Evolutionary conservation across 1,140 invertebrate species (phyloP), one percentile per base, ranked within the genome.

Genomic region (Zaprionus lachaisei): DNA sequence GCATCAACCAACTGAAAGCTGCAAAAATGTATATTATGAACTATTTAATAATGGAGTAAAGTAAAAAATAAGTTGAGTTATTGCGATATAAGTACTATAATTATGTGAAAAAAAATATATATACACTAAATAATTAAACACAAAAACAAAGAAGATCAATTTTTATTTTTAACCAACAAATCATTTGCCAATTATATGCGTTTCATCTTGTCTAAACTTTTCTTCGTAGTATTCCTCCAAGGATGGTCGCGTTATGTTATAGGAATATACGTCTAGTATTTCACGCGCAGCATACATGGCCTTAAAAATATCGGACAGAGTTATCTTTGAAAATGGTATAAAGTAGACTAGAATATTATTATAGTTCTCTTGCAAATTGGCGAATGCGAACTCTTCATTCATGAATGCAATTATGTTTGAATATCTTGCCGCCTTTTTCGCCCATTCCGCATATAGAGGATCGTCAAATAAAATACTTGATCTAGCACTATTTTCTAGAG

Each of bases 141-240:
- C 9, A 34, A 34, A 34, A 4, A 1, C 6, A 0, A 0, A 11
- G 1, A 9, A 31, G 9, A 34, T 11, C 2, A 34, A 34, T 34
- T 34, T 34, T 34, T 34, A 34, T 34, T 41, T 31, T 31, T 0
- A 31, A 28, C 6, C 0, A 28, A 28, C 28, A 28, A 28, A 28
- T 28, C 28, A 28, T 9, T 0, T 9, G 6, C 1, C 7, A 7
- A 2, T 0, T 7, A 2, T 7, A 9, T 9, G 1, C 1, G 0
- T 9, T 31, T 41, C 47, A 2, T 51, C 47, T n/a, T 64, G 12
- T 15, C 62, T 54, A 3, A 47, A 20, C 9, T 12, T 37, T 0
- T 9, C 9, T 1, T 65, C 61, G 26, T 72, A 72, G 7, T 38
- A 38, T 17, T 72, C 70, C 17, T 54, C 14, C 12, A 72, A 5